Evolutionary conservation across 1,140 invertebrate genomes (phyloP).

Genomic region (Danaus melanippus): DNA sequence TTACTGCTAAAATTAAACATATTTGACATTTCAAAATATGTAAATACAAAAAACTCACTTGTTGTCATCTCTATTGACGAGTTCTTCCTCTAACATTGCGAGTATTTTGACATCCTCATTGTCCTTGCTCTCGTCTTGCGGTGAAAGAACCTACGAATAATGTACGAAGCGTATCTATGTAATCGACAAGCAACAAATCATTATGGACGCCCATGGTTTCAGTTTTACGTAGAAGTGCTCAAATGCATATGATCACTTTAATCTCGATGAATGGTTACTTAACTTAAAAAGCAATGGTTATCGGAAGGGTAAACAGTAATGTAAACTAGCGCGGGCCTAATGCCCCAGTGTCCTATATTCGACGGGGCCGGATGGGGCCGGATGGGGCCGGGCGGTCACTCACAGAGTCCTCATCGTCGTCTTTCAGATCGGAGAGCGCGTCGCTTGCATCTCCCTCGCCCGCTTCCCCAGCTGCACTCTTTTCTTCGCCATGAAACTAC

Average conservation of each 20-base stretch:
- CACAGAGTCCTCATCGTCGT: constrained; percentile 67
- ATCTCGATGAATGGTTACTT: constrained; percentile 18
- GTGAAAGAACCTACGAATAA: constrained; percentile 64
- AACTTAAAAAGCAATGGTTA: constrained; percentile 19
- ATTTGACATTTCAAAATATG: not conserved
- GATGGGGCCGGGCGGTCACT: constrained; percentile 35
- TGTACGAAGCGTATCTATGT: constrained; percentile 56
- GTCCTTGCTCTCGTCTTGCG: constrained; percentile 60
- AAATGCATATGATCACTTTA: constrained; percentile 17
- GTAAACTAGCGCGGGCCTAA: constrained; percentile 41
- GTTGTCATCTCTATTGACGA: constrained; percentile 85
- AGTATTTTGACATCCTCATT: constrained; percentile 59
- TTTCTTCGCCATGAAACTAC: constrained; percentile 54
- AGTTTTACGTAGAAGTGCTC: constrained; percentile 27
- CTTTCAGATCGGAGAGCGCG: constrained; percentile 59
- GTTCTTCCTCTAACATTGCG: constrained; percentile 80
- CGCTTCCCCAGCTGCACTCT: constrained; percentile 37
- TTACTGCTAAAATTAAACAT: too few relatives aligned
- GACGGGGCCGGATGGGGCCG: constrained; percentile 23
- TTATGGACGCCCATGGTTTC: constrained; percentile 36
- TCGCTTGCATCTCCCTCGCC: constrained; percentile 45
- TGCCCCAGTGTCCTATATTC: constrained; percentile 58
- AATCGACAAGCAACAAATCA: constrained; percentile 48
- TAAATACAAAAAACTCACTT: constrained; percentile 70
- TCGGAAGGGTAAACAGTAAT: constrained; percentile 16